Conservation (phyloP, 2,797 vertebrate genomes). For the Urophycis tenuis region DNA sequence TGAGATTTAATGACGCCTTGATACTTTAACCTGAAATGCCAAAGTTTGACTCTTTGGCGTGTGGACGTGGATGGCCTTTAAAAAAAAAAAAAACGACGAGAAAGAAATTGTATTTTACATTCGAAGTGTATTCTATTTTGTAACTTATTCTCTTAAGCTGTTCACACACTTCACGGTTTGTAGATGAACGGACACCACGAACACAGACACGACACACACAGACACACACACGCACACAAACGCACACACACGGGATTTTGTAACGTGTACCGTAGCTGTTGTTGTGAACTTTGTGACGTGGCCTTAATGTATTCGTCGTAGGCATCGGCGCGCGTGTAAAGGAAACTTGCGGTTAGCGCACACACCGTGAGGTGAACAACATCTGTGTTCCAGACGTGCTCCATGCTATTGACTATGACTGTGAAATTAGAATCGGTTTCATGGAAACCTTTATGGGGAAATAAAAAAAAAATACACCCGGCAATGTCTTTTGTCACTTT, state of each 20-base stretch:
- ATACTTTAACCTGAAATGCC: conserved; percentile 25
- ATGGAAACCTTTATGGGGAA: neutral
- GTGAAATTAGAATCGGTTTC: neutral
- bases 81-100: neutral
- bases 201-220: neutral
- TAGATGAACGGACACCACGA: conserved; percentile 33
- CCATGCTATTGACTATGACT: neutral
- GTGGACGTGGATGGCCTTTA: neutral
- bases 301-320: conserved; percentile 55
- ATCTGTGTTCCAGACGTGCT: conserved; percentile 31
- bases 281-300: conserved; percentile 55
- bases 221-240: conserved; percentile 18
- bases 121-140: conserved; percentile 42
- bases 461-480: neutral
- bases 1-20: conserved; percentile 12
- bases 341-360: conserved; percentile 19
- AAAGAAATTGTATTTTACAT: conserved; percentile 18
- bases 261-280: conserved; percentile 20
- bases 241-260: conserved; percentile 31
- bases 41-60: conserved; percentile 34
- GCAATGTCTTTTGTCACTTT: neutral
- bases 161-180: conserved; percentile 42
- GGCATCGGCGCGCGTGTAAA: conserved; percentile 32
- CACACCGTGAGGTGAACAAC: conserved; percentile 18
- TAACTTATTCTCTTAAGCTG: conserved; percentile 46